phyloP scores from a whole-genome alignment of 2,797 vertebrate species.

The Hippopotamyrus pictus region DNA sequence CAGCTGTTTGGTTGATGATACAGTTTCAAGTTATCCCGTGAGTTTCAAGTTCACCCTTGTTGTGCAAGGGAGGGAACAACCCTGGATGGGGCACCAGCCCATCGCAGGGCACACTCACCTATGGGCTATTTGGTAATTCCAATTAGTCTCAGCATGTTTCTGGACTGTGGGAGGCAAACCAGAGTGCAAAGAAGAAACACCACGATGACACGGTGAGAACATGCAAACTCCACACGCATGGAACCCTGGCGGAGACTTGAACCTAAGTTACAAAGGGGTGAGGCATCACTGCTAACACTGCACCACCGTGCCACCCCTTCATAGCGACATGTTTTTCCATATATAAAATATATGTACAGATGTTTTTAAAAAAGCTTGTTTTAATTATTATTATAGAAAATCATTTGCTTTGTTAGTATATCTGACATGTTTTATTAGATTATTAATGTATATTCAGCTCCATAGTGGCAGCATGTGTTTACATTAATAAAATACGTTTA shows the following conservation, averaged over 20 bases:
- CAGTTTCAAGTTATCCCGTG: neutral
- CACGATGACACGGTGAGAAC: neutral
- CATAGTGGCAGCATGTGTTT: neutral
- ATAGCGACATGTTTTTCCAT: neutral
- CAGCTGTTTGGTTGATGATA: neutral
- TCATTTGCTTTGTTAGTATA: neutral
- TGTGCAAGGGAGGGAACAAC: neutral
- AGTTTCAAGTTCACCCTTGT: neutral
- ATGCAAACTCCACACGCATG: neutral
- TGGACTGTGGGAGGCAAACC: neutral
- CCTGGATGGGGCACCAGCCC: neutral
- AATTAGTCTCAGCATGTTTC: neutral
- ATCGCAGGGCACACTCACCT: neutral
- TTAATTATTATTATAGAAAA: neutral
- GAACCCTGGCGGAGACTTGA: neutral
- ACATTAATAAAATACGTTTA: neutral
- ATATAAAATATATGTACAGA: neutral
- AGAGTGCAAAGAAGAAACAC: neutral
- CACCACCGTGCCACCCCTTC: neutral
- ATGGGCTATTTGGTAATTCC: neutral
- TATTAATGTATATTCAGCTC: neutral
- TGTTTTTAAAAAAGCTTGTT: neutral
- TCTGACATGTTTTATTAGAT: neutral
- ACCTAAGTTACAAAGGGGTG: neutral
- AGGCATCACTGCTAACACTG: neutral